phyloP scores from a whole-genome alignment of 2,888 invertebrate species.

The Clistopyga incitator region DNA sequence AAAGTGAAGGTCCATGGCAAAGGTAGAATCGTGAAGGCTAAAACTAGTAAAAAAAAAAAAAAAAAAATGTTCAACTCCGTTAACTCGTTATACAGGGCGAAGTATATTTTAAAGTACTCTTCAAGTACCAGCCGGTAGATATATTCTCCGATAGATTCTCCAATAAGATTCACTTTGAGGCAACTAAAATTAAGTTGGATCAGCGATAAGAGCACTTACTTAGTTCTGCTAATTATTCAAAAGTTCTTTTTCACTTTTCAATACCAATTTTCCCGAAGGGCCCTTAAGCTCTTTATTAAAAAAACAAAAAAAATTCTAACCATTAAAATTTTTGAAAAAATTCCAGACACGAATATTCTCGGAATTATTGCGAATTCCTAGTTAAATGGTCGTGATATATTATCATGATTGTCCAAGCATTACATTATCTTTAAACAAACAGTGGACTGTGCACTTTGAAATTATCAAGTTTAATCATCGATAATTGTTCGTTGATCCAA shows the following conservation, averaged over 20 bases:
- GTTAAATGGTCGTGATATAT: conserved; percentile 1
- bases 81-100: neutral
- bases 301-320: no score
- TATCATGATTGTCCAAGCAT: neutral
- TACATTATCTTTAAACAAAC: conserved; percentile 27
- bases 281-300: no score
- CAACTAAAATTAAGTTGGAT: no score
- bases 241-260: no score
- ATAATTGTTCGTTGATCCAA: conserved; percentile 18
- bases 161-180: no score
- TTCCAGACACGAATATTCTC: neutral
- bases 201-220: no score
- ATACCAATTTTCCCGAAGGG: no score
- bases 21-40: conserved; percentile 84
- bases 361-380: neutral
- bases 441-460: neutral
- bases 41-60: conserved; percentile 74
- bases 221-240: no score
- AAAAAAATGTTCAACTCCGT: no score
- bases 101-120: no score
- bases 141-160: no score
- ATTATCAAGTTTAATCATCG: conserved; percentile 32
- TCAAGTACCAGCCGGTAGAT: no score
- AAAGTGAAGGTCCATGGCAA: conserved; percentile 76
- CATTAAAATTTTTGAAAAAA: neutral